Evolutionary conservation across 2,888 invertebrate species (phyloP).

Genomic region (Synergus itoensis): DNA sequence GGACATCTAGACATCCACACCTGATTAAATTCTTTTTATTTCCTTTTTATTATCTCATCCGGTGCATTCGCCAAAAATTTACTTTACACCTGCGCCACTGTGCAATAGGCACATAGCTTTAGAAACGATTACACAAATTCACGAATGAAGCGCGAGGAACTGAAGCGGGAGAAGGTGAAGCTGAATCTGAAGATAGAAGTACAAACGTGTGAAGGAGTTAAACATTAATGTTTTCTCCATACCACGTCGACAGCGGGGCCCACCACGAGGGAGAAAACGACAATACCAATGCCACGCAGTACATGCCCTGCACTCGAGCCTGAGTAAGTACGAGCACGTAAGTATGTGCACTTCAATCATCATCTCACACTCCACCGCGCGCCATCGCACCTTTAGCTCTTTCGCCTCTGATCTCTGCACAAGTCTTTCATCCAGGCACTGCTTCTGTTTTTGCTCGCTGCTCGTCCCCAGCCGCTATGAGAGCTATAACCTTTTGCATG

Average conservation of each 20-base stretch:
- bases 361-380: constrained; percentile 69
- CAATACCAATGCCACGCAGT: constrained; percentile 48
- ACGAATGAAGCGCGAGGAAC: constrained; percentile 45
- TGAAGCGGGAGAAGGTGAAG: constrained; percentile 40
- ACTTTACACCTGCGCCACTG: background rate
- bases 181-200: constrained; percentile 29
- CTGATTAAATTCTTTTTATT: background rate
- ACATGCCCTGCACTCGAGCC: constrained; percentile 55
- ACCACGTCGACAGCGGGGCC: constrained; percentile 25
- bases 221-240: constrained; percentile 46
- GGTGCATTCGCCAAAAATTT: background rate
- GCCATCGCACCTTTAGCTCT: constrained; percentile 68
- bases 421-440: constrained; percentile 66
- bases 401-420: constrained; percentile 69
- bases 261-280: constrained; percentile 54
- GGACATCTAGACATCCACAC: background rate
- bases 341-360: constrained; percentile 75
- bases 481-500: constrained; percentile 42
- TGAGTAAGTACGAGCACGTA: constrained; percentile 69
- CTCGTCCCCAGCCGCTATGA: constrained; percentile 32
- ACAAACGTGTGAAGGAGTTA: constrained; percentile 45
- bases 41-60: background rate
- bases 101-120: constrained; percentile 4
- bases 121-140: constrained; percentile 51
- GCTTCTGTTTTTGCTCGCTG: constrained; percentile 50